phyloP scores from a whole-genome alignment of 2,113 vertebrate genomes.

The Gavia stellata region DNA sequence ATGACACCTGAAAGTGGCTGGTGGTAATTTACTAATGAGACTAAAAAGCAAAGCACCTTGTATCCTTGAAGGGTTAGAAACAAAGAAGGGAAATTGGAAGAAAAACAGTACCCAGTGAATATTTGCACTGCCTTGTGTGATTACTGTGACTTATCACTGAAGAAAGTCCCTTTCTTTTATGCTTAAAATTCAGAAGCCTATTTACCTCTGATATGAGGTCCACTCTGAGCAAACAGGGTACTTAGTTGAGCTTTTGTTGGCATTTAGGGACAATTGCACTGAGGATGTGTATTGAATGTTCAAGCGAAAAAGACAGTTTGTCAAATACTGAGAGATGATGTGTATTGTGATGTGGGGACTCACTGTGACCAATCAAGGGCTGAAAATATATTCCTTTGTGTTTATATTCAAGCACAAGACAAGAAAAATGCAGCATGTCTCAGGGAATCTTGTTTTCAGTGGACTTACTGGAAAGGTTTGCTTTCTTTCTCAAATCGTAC shows the following conservation, averaged over 20 bases:
- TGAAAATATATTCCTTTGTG: neutral
- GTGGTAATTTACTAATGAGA: neutral
- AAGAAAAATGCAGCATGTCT: neutral
- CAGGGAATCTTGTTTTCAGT: neutral
- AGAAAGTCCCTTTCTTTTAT: neutral
- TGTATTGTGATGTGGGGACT: neutral
- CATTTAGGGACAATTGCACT: neutral
- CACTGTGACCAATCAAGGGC: neutral
- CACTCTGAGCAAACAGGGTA: neutral
- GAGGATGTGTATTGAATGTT: neutral
- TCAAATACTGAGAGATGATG: neutral
- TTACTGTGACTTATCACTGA: neutral
- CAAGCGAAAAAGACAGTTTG: neutral
- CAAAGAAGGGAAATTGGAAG: neutral
- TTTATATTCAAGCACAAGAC: neutral
- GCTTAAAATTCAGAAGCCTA: neutral
- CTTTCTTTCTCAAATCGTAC: neutral
- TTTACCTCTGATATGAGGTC: neutral
- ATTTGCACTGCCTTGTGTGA: neutral
- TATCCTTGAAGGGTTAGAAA: neutral
- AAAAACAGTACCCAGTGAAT: neutral
- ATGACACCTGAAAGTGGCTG: neutral
- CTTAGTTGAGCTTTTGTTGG: conserved; percentile 5
- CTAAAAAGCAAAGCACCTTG: neutral
- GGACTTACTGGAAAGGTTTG: neutral